These are phyloP conservation scores for Drosophila dives DNA, from an alignment of 2,888 invertebrate genomes.

Conservation along the genomic window DNA sequence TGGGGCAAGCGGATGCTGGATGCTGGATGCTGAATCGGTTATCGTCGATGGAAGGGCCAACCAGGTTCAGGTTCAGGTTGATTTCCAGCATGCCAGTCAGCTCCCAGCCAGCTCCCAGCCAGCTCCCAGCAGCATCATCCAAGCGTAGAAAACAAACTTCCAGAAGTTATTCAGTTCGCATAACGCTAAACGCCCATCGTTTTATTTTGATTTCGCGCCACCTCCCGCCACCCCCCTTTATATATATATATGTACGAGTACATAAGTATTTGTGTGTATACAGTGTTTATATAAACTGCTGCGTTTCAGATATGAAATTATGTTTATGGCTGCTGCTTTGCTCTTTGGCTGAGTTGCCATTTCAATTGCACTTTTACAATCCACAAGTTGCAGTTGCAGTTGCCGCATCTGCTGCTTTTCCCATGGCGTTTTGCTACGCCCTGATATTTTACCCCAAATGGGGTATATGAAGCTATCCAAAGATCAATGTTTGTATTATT, in stretches of 20 bases:
- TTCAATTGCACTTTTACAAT: constrained; percentile 74
- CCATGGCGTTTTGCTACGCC: constrained; percentile 28
- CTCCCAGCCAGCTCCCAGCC: not conserved
- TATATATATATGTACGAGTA: not conserved
- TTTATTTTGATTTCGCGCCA: constrained; percentile 73
- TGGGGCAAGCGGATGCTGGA: constrained; percentile 14
- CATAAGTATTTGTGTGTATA: constrained; percentile 1
- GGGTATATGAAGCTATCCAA: constrained; percentile 6
- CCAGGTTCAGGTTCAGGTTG: constrained; percentile 46
- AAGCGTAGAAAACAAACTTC: constrained; percentile 74
- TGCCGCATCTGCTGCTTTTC: constrained; percentile 30
- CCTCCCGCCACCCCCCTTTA: constrained; percentile 16
- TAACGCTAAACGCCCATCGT: constrained; percentile 82
- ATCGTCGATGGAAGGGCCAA: constrained; percentile 56
- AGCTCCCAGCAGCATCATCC: constrained; percentile 13
- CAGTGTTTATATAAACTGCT: constrained; percentile 69
- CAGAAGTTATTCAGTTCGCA: constrained; percentile 82
- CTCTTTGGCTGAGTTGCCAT: constrained; percentile 49
- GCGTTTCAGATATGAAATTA: constrained; percentile 79
- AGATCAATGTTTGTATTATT: not conserved
- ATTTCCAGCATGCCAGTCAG: constrained; percentile 13
- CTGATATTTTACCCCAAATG: not conserved
- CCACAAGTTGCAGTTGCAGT: constrained; percentile 67
- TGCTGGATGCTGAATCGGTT: constrained; percentile 43
- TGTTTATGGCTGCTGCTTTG: constrained; percentile 53